These are phyloP conservation scores for Cercocebus atys DNA, from an alignment of 2,113 vertebrate genomes.

Conservation along the genomic window DNA sequence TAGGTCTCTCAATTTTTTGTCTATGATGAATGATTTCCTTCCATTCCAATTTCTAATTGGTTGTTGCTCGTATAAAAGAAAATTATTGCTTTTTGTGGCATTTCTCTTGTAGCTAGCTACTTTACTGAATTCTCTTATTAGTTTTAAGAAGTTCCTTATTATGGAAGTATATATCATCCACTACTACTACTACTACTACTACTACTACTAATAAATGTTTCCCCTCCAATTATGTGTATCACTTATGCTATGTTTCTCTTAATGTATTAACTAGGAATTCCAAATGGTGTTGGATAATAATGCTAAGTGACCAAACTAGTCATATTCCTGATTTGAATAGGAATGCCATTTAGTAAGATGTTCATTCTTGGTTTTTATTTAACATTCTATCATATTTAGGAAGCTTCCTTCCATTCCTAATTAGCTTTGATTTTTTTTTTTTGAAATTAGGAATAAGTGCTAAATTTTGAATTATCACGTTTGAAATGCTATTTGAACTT, in stretches of 20 bases:
- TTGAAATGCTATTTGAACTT: background rate
- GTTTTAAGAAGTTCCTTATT: background rate
- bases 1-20: background rate
- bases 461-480: background rate
- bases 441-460: background rate
- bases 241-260: background rate
- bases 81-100: background rate
- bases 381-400: background rate
- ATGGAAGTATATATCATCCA: background rate
- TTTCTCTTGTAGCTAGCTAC: background rate
- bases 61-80: background rate
- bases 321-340: background rate
- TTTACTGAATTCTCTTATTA: background rate
- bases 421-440: background rate
- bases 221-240: background rate
- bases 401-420: background rate
- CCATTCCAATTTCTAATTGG: background rate
- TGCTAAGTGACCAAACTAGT: background rate
- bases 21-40: background rate
- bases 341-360: background rate
- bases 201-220: background rate
- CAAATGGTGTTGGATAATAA: background rate
- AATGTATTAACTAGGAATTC: background rate
- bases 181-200: background rate
- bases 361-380: background rate